These are phyloP conservation scores for Siniperca chuatsi DNA, from an alignment of 2,113 vertebrate species.

Conservation along the genomic window DNA sequence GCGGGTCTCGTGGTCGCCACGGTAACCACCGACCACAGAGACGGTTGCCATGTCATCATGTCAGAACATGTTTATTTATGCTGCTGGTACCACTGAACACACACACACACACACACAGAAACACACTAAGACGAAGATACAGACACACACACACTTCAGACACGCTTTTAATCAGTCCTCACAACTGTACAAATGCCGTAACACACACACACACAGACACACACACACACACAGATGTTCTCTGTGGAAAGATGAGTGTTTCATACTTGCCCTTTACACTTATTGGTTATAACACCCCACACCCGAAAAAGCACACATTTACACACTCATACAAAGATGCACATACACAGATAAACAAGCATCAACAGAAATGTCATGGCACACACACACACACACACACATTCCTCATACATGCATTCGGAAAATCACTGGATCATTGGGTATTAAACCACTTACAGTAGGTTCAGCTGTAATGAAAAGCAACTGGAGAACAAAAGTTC, in stretches of 20 bases:
- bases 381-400: not conserved
- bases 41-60: slow-evolving; percentile 59
- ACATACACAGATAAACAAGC: not conserved
- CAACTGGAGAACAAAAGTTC: slow-evolving; percentile 28
- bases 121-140: not conserved
- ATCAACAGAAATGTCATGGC: not conserved
- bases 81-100: slow-evolving; percentile 32
- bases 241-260: slow-evolving; percentile 20
- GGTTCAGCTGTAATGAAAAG: slow-evolving; percentile 12
- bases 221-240: slow-evolving; percentile 27
- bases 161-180: not conserved
- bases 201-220: slow-evolving; percentile 16
- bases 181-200: not conserved
- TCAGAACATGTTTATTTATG: slow-evolving; percentile 61
- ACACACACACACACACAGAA: slow-evolving; percentile 41
- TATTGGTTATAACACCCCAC: slow-evolving; percentile 12
- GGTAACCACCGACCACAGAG: slow-evolving; percentile 57
- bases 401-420: not conserved
- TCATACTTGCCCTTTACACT: slow-evolving; percentile 27
- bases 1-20: slow-evolving; percentile 36
- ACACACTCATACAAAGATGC: not conserved
- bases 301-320: slow-evolving; percentile 4
- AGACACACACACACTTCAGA: slow-evolving; percentile 2
- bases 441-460: slow-evolving; percentile 11
- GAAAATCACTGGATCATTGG: slow-evolving; percentile 12